Base-by-base conservation (phyloP, 2,797 vertebrate species). In the Parambassis ranga region DNA sequence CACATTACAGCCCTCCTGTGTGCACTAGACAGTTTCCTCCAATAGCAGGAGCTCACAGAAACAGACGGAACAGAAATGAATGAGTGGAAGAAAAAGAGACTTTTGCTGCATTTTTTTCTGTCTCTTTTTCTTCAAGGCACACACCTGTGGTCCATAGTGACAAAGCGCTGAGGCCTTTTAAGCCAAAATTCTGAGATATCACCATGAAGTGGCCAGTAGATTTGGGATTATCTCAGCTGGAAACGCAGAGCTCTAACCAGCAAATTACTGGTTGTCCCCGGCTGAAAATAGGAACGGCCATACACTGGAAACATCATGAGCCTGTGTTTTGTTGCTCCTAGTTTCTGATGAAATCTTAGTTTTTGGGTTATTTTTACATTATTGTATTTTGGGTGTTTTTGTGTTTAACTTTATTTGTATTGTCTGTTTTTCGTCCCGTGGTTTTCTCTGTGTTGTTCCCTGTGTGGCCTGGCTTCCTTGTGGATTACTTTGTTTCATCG, bases 1-100 rank as follows among this genome's bases (percentile, higher is more conserved):
- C 65, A 83, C 76, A 85, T 86, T 79, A 84, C 56, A 75, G 78
- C 63, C 44, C 73, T 72, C 72, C 65, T 79, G 64, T 81, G 83
- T 35, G 44, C 49, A 63, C 35, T 26, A 19, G 44, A 52, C 41
- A 26, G 33, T 77, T 73, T 73, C 71, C 46, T 61, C 37, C 59
- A 73, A 53, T 49, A 42, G 47, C 61, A 66, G 36, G 7, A 70
- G 55, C 56, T 70, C 6, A n/a, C n/a, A n/a, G 22, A 37, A 68
- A 56, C 52, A 35, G 42, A 53, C 35, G 42, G 41, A 58, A 56
- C 38, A 41, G 50, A 71, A 42, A n/a, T 48, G 33, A 57, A 59
- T 43, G 65, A 71, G 52, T 33, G 31, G 62, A 44, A 69, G 48
- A 51, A 53, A 80, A 68, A 74, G 52, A 15, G 5, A 22, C 39